A percentile compares a stretch with the other conserved stretches of the same genome.
These are phyloP conservation scores for Drosophila rhopaloa DNA, from an alignment of 1,140 invertebrate genomes.

Conservation along the genomic window DNA sequence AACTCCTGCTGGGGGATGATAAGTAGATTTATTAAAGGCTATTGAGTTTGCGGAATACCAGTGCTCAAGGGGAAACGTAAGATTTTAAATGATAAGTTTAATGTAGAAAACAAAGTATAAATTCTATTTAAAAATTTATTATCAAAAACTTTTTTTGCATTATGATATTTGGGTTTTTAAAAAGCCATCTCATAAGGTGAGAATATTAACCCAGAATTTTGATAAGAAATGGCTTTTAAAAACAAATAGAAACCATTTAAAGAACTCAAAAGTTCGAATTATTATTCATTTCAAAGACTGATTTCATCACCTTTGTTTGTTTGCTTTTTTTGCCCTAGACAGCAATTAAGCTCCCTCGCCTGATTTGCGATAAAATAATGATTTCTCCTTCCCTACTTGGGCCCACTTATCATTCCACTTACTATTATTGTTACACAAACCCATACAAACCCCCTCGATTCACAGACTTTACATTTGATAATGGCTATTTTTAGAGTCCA, in stretches of 20 bases:
- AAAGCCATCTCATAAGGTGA: background rate
- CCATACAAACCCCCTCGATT: slow-evolving; percentile 19
- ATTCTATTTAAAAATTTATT: no score
- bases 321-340: slow-evolving; percentile 1
- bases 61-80: background rate
- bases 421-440: slow-evolving; percentile 31
- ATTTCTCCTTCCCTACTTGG: slow-evolving; percentile 8
- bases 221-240: background rate
- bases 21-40: background rate
- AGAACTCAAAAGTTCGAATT: background rate
- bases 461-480: slow-evolving; percentile 66
- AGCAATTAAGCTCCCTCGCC: slow-evolving; percentile 20
- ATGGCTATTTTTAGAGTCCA: slow-evolving; percentile 66
- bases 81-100: no score
- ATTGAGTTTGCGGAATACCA: background rate
- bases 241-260: slow-evolving; percentile 1
- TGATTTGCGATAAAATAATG: slow-evolving; percentile 33
- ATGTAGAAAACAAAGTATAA: no score
- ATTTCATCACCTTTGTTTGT: slow-evolving; percentile 21
- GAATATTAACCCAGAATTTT: no score
- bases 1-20: slow-evolving; percentile 1
- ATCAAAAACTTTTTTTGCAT: no score
- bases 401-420: slow-evolving; percentile 28
- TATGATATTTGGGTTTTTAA: background rate
- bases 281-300: slow-evolving; percentile 5